phyloP scores from a whole-genome alignment of 2,888 invertebrate species.

The Matsumyia berberina region DNA sequence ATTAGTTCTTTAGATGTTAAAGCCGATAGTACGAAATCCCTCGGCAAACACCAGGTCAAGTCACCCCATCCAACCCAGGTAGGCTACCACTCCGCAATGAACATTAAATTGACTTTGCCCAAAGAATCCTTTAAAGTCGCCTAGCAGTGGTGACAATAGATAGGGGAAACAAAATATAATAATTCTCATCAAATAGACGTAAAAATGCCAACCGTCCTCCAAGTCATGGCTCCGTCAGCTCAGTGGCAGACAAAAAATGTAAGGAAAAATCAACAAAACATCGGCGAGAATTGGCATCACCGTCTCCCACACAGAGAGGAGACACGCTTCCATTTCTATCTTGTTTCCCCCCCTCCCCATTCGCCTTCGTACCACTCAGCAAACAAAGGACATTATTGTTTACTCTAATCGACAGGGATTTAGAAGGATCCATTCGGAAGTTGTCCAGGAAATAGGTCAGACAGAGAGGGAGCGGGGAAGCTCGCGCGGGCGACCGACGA shows the following conservation, averaged over 20 bases:
- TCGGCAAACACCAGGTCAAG: too few species aligned
- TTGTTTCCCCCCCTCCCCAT: constrained; percentile 3
- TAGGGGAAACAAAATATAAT: too few species aligned
- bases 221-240: constrained; percentile 3
- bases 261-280: constrained; percentile 26
- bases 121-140: too few species aligned
- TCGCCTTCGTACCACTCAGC: constrained; percentile 25
- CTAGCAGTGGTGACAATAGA: too few species aligned
- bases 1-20: too few species aligned
- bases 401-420: constrained; percentile 59
- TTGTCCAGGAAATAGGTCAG: constrained; percentile 50
- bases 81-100: too few species aligned
- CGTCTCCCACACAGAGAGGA: background rate
- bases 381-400: constrained; percentile 58
- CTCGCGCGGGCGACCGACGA: background rate
- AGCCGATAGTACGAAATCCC: too few species aligned
- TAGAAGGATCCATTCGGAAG: constrained; percentile 54
- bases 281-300: constrained; percentile 37
- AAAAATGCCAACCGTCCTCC: constrained; percentile 7
- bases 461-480: background rate
- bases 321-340: background rate
- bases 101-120: too few species aligned
- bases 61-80: too few species aligned
- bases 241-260: background rate
- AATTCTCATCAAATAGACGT: background rate